Base-by-base conservation (phyloP, 2,113 vertebrate genomes). In the Sylvia atricapilla region DNA sequence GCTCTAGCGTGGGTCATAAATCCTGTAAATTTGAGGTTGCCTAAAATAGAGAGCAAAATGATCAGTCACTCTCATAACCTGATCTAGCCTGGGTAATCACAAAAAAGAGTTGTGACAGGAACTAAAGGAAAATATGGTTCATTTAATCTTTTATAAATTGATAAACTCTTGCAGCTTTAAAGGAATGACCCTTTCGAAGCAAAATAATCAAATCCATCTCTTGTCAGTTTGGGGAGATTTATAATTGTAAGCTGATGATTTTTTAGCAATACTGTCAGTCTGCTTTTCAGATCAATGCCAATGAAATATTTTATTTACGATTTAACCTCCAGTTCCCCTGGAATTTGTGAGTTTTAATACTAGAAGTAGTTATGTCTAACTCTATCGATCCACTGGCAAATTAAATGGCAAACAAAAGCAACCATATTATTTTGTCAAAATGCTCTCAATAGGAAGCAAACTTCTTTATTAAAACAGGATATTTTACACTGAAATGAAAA, bases 261-360 rank as follows among this genome's bases (percentile, higher is more conserved):
- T 96, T 96, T 96, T 90, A 95, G 73, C 75, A 93, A 67, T 73
- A 41, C 55, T 96, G 83, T 91, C 97, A 95, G 90, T 44, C 50
- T 92, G 58, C 75, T 96, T 96, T 88, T 84, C 68, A 95, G 90
- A 96, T 97, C 94, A 94, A 96, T 97, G 90, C 75, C 93, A 94
- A 59, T 97, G 95, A 97, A 96, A 96, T 96, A 96, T 97, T 96
- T 96, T 97, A 87, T 97, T 97, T 97, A 94, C 52, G 0, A 72
- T 94, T 96, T 96, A 97, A 91, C 93, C 78, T 98, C 86, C 52
- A 84, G 95, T 94, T 97, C 91, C 73, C 86, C 72, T 93, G 95
- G 81, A 97, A 90, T 94, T 76, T 80, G 30, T 79, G 70, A 89
- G 43, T 81, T 95, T 94, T 95, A 96, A 89, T 95, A 95, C 73